Evolutionary conservation across 2,888 invertebrate species (phyloP).

Genomic region (Pollenia labialis): DNA sequence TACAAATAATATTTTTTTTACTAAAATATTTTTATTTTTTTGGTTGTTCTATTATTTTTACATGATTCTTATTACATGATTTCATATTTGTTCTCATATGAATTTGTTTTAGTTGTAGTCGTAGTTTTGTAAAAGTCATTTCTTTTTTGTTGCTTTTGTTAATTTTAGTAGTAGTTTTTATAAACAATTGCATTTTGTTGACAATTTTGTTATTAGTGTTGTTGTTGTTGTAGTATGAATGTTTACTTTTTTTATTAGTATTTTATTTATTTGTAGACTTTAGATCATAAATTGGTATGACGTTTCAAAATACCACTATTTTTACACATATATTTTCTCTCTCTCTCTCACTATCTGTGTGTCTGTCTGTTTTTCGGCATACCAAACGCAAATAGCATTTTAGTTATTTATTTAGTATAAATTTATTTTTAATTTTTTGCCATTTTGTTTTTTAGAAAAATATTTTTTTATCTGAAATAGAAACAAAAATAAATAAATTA

Average conservation of each 20-base stretch:
- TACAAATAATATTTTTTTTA: conserved; percentile 34
- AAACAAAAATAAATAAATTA: conserved; percentile 50
- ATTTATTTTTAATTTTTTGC: conserved; percentile 27
- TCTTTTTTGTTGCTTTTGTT: conserved; percentile 29
- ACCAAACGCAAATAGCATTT: conserved; percentile 18
- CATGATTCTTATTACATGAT: conserved; percentile 66
- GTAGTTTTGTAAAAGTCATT: conserved; percentile 65
- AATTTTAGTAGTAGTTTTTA: conserved; percentile 39
- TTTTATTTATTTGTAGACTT: conserved; percentile 41
- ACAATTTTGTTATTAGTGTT: conserved; percentile 29
- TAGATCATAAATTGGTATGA: conserved; percentile 69
- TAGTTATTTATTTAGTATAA: conserved; percentile 44
- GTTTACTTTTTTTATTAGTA: conserved; percentile 2
- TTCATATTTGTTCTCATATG: conserved; percentile 62
- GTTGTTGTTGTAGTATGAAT: conserved; percentile 22
- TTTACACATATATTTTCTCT: conserved; percentile 27
- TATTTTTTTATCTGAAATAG: conserved; percentile 56
- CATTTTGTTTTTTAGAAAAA: neutral
- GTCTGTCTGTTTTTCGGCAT: conserved; percentile 8
- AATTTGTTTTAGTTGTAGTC: conserved; percentile 37
- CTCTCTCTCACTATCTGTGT: neutral
- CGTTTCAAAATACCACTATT: conserved; percentile 62
- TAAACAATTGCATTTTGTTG: conserved; percentile 70
- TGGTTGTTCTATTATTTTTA: conserved; percentile 44
- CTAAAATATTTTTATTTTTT: conserved; percentile 20